phyloP scores from a whole-genome alignment of 92 coral and sea anemone species.

The Nematostella vectensis region DNA sequence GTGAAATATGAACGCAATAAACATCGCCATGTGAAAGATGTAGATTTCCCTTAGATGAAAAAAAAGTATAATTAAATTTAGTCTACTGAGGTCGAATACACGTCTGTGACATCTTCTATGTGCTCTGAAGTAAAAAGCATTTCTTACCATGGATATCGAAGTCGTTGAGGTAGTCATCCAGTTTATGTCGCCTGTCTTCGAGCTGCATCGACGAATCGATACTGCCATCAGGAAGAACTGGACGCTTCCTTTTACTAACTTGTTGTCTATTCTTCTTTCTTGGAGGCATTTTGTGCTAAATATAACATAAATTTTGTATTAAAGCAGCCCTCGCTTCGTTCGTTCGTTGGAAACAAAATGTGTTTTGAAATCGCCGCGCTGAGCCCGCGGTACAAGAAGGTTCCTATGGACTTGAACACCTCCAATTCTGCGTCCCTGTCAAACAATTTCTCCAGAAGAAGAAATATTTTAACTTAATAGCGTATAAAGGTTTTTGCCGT shows the following conservation, averaged over 20 bases:
- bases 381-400: slow-evolving; percentile 45
- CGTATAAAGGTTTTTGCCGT: too few relatives aligned
- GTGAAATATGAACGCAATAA: too few relatives aligned
- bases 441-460: too few relatives aligned
- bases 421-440: too few relatives aligned
- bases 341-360: too few relatives aligned
- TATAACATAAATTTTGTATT: slow-evolving; percentile 8
- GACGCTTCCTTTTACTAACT: slow-evolving; percentile 44
- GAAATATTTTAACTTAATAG: too few relatives aligned
- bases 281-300: slow-evolving; percentile 49
- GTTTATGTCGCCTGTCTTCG: slow-evolving; percentile 72
- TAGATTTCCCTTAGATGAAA: too few relatives aligned
- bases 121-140: too few relatives aligned
- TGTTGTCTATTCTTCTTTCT: slow-evolving; percentile 53
- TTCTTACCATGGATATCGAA: slow-evolving; percentile 79
- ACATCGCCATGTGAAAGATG: too few relatives aligned
- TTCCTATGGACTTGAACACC: not conserved
- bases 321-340: not conserved
- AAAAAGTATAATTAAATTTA: too few relatives aligned
- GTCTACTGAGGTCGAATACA: too few relatives aligned
- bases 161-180: slow-evolving; percentile 73
- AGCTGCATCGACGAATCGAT: slow-evolving; percentile 78
- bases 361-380: slow-evolving; percentile 48
- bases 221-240: slow-evolving; percentile 87
- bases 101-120: too few relatives aligned